Evolutionary conservation across 2,113 vertebrate species (phyloP), one percentile per base, ranked within the genome.

Genomic region (Aldabrachelys gigantea): DNA sequence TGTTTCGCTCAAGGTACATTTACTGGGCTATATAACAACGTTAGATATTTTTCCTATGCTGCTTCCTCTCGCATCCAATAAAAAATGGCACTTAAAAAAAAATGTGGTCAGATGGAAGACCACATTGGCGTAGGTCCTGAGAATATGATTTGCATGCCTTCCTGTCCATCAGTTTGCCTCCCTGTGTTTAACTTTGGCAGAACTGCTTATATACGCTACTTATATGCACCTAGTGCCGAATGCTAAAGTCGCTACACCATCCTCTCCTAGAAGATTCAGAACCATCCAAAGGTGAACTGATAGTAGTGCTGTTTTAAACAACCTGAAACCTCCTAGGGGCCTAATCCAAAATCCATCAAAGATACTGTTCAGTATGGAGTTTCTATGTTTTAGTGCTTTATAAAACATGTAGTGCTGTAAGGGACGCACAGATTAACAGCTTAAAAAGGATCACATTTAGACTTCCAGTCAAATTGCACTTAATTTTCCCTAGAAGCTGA

Each of bases 211-310:
- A 82, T 85, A 62, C 2, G 27, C 57, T 59, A 31, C 57, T 59
- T 59, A 31, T 53, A 2, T 2, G 83, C 21, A 69, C 95, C 89
- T 87, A 80, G 0, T 8, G 81, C 65, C 19, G 17, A n/a, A 17
- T 69, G 16, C 31, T 17, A 17, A 65, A 35, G 89, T 78, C 57
- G 47, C 52, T 54, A 19, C 79, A 82, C 90, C 89, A 95, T 59
- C 95, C 80, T 94, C 84, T 94, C 31, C 89, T 84, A 9, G 47
- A 88, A 91, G 72, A 93, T 93, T 54, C 49, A 1, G 88, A 47
- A 65, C 91, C 83, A 59, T 59, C 65, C 80, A 7, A 35, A 54
- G 2, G 35, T 65, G 41, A 87, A 16, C 69, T 22, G 47, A 1
- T 10, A 1, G 57, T 10, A 57, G 56, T 57, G 27, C 56, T 11